Percentiles rank a stretch among this genome's conserved stretches.
These are phyloP conservation scores for Herpetotheres cachinnans DNA, from an alignment of 2,113 vertebrate species.

Conservation along the genomic window DNA sequence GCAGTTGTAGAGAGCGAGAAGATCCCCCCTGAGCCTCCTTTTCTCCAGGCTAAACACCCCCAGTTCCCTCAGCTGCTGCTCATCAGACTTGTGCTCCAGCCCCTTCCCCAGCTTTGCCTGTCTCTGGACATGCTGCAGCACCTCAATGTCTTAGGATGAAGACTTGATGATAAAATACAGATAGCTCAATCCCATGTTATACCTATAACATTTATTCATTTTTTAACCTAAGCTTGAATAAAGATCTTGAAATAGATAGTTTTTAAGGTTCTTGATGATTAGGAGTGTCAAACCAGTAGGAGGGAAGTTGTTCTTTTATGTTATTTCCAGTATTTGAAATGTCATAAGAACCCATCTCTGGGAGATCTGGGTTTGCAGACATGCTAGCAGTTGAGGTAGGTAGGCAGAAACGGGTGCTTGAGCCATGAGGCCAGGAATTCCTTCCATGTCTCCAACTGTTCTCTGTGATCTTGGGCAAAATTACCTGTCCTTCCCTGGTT, in stretches of 20 bases:
- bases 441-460: neutral
- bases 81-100: neutral
- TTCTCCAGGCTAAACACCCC: too few species aligned
- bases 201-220: neutral
- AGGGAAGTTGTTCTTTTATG: neutral
- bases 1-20: too few species aligned
- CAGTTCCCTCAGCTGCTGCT: neutral
- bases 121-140: neutral
- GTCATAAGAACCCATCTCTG: neutral
- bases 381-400: neutral
- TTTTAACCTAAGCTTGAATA: neutral
- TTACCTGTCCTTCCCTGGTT: neutral
- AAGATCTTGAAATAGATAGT: neutral
- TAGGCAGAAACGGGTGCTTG: neutral
- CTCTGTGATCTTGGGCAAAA: neutral
- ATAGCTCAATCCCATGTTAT: neutral
- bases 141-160: neutral
- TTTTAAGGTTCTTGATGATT: neutral
- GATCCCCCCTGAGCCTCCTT: too few species aligned
- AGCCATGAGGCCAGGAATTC: neutral
- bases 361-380: neutral
- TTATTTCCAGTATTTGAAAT: neutral
- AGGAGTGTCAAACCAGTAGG: neutral
- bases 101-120: fast-evolving
- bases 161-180: neutral